Evolutionary conservation across 2,888 invertebrate species (phyloP), one percentile per base, ranked within the genome.

Genomic region (Corythucha ciliata): DNA sequence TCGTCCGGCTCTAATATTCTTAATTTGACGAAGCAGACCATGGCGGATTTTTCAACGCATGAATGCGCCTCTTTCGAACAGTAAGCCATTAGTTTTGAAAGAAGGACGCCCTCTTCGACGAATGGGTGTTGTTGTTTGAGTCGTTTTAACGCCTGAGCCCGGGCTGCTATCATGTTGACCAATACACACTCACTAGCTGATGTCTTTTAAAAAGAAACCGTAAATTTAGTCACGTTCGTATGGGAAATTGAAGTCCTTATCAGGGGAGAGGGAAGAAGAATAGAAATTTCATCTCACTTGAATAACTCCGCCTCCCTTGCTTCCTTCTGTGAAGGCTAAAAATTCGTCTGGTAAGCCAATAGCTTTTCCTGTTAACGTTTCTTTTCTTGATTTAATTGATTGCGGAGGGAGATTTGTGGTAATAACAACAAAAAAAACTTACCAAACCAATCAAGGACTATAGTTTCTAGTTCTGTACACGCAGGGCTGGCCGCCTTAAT

Each of bases 121-220:
- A 83, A 83, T 1, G 89, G 85, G 66, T 88, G 82, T 62, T 81
- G 81, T 58, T 84, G 80, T 68, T 92, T 92, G 24, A 92, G 73
- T 41, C 83, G 73, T 65, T 86, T 86, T 58, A 93, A 78, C 21
- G 88, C 87, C 67, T 87, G 88, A 14, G 89, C 89, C 62, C 94
- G 74, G 1, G 94, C 94, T 1, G 93, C 92, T 58, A 94, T 67
- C 82, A 96, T 84, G 33, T 84, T 83, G 8, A 94, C 92, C 55
- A 96, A 73, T 48, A 94, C 80, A 66, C 93, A 92, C 69, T 96
- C 96, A 63, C 93, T 94, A 5, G 96, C 96, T 1, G 93, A 93
- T 5, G 92, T 89, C 91, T 94, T 67, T 25, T 69, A 63, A 55
- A 51, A 50, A 48, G 18, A 50, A 33, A 50, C 10, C 21, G 37